A percentile compares a stretch with the other conserved stretches of the same genome.
These are phyloP conservation scores for Sternarchorhynchus goeldii DNA, from an alignment of 2,797 vertebrate species.

Conservation along the genomic window DNA sequence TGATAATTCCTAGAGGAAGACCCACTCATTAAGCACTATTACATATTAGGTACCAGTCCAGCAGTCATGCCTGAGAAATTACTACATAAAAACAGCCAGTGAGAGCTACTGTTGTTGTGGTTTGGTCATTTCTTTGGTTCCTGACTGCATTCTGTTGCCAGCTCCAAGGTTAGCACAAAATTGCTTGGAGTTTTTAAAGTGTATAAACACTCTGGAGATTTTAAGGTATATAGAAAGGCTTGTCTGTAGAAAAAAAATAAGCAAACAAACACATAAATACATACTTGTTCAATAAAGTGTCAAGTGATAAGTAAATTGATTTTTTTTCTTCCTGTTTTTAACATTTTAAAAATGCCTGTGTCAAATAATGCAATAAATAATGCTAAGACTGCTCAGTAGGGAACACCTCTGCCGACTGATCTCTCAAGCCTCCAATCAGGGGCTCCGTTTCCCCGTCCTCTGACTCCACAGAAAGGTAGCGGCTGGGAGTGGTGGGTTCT, in stretches of 20 bases:
- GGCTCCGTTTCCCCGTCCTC: conserved; percentile 45
- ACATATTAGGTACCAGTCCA: background rate
- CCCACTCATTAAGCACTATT: background rate
- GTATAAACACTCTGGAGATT: no score
- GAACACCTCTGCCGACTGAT: conserved; percentile 34
- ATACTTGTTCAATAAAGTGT: no score
- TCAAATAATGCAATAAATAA: background rate
- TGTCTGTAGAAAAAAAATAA: no score
- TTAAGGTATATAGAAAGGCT: no score
- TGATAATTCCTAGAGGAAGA: background rate
- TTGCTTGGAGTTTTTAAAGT: no score
- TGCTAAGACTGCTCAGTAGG: background rate
- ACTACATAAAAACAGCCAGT: background rate
- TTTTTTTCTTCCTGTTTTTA: no score
- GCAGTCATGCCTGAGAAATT: background rate
- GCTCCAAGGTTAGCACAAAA: no score
- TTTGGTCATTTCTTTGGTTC: conserved; percentile 14
- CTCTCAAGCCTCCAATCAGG: conserved; percentile 19
- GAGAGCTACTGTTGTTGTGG: background rate
- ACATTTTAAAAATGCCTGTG: background rate
- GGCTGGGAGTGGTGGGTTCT: background rate
- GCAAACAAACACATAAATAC: no score
- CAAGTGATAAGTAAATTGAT: no score
- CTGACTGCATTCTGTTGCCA: background rate
- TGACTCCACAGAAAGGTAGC: conserved; percentile 29